A percentile compares a stretch with the other conserved stretches of the same genome.
Evolutionary conservation across 1,140 invertebrate species (phyloP).

Genomic region (Apolygus lucorum): DNA sequence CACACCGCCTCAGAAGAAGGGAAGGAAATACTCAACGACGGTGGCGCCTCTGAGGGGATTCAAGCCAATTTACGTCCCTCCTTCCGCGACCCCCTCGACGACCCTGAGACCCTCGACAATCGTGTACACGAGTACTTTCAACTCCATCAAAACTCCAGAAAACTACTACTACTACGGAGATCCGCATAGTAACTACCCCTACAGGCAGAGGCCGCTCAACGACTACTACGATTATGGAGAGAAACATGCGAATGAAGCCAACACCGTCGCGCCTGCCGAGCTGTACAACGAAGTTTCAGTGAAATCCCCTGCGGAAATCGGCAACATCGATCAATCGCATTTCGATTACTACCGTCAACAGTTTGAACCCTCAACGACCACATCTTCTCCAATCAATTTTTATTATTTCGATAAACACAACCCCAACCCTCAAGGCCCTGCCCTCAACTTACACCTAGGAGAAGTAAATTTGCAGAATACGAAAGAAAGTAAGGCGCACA

Average conservation of each 20-base stretch:
- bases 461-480: slow-evolving; percentile 12
- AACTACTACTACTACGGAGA: slow-evolving; percentile 38
- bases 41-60: slow-evolving; percentile 1
- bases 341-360: slow-evolving; percentile 1
- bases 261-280: slow-evolving; percentile 19
- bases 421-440: not conserved
- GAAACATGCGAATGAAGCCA: slow-evolving; percentile 10
- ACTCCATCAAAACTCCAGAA: slow-evolving; percentile 27
- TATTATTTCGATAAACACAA: slow-evolving; percentile 17
- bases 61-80: slow-evolving; percentile 8
- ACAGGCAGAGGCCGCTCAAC: slow-evolving; percentile 15
- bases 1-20: not conserved
- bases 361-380: slow-evolving; percentile 12
- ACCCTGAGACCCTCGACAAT: slow-evolving; percentile 2
- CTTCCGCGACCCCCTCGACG: not conserved
- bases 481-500: not conserved
- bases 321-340: slow-evolving; percentile 3
- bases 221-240: not conserved
- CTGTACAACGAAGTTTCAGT: slow-evolving; percentile 20
- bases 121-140: slow-evolving; percentile 1
- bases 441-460: slow-evolving; percentile 14
- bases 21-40: slow-evolving; percentile 3
- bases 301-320: slow-evolving; percentile 13
- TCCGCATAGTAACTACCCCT: slow-evolving; percentile 26
- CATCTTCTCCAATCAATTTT: slow-evolving; percentile 19